Evolutionary conservation across 2,113 vertebrate species (phyloP).

Genomic region (Castor canadensis): DNA sequence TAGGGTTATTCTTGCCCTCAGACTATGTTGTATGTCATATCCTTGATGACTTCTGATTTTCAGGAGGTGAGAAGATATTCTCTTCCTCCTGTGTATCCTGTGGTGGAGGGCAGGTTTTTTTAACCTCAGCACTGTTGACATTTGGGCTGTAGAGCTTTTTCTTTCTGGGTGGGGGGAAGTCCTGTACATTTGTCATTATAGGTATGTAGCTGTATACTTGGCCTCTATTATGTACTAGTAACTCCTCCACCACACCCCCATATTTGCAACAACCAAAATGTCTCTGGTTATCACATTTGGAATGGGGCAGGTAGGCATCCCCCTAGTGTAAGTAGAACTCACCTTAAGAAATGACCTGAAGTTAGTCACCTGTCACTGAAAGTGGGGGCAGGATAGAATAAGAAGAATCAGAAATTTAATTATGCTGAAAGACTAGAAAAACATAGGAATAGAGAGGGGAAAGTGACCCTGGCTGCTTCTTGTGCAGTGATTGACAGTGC

Average conservation of each 20-base stretch:
- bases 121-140: neutral
- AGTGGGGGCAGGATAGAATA: neutral
- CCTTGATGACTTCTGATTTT: neutral
- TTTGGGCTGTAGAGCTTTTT: neutral
- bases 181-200: neutral
- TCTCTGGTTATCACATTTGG: neutral
- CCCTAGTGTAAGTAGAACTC: neutral
- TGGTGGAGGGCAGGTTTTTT: neutral
- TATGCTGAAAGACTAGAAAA: neutral
- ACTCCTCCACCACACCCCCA: neutral
- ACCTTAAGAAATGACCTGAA: neutral
- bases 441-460: neutral
- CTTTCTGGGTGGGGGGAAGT: neutral
- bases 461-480: neutral
- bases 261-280: accelerated
- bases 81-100: neutral
- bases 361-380: neutral
- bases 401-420: neutral
- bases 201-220: neutral
- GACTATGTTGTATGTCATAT: slow-evolving; percentile 20
- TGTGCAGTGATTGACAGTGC: neutral
- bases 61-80: no score
- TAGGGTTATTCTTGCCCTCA: neutral
- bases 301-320: accelerated
- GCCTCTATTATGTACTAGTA: neutral